Evolutionary conservation across 2,888 invertebrate species (phyloP).

Genomic region (Iselma pallidipennis): DNA sequence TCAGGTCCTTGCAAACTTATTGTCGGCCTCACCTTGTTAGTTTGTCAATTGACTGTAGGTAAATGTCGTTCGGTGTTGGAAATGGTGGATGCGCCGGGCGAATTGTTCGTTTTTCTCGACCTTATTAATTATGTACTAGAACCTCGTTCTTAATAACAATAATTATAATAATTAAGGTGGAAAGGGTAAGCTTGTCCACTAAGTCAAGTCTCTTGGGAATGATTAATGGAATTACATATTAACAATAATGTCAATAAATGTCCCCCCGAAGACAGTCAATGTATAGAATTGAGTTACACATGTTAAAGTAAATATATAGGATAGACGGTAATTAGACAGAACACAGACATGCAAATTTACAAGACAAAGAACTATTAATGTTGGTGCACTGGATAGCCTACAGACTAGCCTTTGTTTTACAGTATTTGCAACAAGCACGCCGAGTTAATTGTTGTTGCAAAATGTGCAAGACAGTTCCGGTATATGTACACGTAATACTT

Average conservation of each 20-base stretch:
- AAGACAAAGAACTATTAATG: background rate
- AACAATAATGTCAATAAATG: background rate
- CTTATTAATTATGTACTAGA: background rate
- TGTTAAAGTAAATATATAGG: background rate
- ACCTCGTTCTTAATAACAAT: background rate
- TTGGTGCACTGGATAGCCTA: too few species aligned
- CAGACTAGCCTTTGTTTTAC: too few species aligned
- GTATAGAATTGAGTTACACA: background rate
- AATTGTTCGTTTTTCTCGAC: too few species aligned
- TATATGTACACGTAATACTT: too few species aligned
- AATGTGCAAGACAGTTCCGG: too few species aligned
- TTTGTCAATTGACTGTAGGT: too few species aligned
- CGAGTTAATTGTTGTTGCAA: too few species aligned
- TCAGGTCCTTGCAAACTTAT: too few species aligned
- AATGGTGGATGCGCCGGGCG: conserved; percentile 1
- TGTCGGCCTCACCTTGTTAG: too few species aligned
- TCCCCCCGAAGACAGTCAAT: background rate
- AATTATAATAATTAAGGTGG: too few species aligned
- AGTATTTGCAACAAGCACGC: too few species aligned
- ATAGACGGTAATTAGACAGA: background rate
- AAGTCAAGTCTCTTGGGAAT: background rate
- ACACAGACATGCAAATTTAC: background rate
- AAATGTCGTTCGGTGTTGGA: too few species aligned
- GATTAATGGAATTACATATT: background rate
- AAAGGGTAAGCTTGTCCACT: background rate